Evolutionary conservation across 2,888 invertebrate genomes (phyloP).

Genomic region (Oasisia sp.): DNA sequence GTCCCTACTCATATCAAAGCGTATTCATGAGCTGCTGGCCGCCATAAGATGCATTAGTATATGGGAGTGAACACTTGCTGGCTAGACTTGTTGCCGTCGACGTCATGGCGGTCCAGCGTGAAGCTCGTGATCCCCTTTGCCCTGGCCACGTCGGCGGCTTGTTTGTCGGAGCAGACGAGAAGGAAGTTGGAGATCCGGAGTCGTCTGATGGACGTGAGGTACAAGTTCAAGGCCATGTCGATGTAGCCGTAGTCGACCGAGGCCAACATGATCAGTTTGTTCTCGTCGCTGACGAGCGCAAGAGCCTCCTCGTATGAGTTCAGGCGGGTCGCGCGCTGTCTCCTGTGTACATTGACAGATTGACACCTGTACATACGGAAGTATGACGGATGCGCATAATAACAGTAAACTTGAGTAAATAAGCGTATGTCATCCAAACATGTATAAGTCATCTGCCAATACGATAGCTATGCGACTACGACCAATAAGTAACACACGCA

Average conservation of each 20-base stretch:
- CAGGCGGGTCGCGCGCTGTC: too few species aligned
- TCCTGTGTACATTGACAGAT: too few species aligned
- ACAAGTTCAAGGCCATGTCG: constrained; percentile 35
- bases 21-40: too few species aligned
- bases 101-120: constrained; percentile 6
- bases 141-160: not conserved
- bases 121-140: not conserved
- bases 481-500: not conserved
- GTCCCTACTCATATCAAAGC: too few species aligned
- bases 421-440: too few species aligned
- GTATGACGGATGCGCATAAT: too few species aligned
- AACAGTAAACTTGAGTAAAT: too few species aligned
- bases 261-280: constrained; percentile 25
- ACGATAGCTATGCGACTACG: too few species aligned
- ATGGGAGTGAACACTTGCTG: constrained; percentile 1
- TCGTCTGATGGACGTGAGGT: constrained; percentile 29
- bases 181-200: constrained; percentile 34
- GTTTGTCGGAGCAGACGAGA: constrained; percentile 32
- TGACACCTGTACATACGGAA: too few species aligned
- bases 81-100: constrained; percentile 24
- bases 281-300: too few species aligned
- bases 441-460: too few species aligned
- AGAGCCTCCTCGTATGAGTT: too few species aligned
- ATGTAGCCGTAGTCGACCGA: constrained; percentile 31
- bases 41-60: not conserved